These are phyloP conservation scores for Tetragonisca angustula DNA, from an alignment of 2,888 invertebrate species.

Conservation along the genomic window DNA sequence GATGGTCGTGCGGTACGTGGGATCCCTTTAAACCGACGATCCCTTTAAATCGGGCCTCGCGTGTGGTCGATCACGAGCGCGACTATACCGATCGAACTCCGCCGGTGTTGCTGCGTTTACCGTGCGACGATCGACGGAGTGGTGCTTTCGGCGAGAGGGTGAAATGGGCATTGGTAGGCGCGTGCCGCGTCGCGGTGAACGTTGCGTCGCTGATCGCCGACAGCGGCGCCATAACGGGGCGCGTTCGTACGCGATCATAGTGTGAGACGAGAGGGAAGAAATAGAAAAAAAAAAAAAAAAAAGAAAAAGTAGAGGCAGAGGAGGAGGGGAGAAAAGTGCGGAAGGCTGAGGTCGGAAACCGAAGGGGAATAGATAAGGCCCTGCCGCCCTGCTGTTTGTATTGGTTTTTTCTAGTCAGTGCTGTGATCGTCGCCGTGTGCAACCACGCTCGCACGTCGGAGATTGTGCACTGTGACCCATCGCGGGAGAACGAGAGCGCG, in stretches of 20 bases:
- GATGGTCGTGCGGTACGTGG: slow-evolving; percentile 9
- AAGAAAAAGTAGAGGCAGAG: too few relatives aligned
- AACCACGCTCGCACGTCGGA: not conserved
- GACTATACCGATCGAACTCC: slow-evolving; percentile 7
- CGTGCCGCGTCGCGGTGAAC: slow-evolving; percentile 60
- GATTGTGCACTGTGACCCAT: slow-evolving; percentile 41
- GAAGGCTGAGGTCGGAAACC: slow-evolving; percentile 3
- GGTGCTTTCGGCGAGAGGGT: not conserved
- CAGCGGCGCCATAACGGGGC: slow-evolving; percentile 66
- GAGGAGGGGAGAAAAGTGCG: not conserved
- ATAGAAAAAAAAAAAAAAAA: not conserved
- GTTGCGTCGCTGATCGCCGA: slow-evolving; percentile 57
- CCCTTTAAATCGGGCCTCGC: slow-evolving; percentile 2
- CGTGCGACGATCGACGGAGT: slow-evolving; percentile 17
- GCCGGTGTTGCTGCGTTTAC: not conserved
- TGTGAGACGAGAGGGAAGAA: slow-evolving; percentile 33
- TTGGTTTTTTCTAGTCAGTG: slow-evolving; percentile 25
- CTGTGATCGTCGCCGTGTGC: slow-evolving; percentile 25
- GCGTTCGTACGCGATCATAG: slow-evolving; percentile 57
- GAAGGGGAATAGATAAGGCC: not conserved
- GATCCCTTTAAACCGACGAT: not conserved
- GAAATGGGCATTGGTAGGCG: slow-evolving; percentile 56
- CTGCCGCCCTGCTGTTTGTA: not conserved
- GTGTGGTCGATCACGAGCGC: not conserved
- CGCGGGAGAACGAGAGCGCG: slow-evolving; percentile 35